phyloP scores from a whole-genome alignment of 1,140 invertebrate species.

The Caenorhabditis brenneri region DNA sequence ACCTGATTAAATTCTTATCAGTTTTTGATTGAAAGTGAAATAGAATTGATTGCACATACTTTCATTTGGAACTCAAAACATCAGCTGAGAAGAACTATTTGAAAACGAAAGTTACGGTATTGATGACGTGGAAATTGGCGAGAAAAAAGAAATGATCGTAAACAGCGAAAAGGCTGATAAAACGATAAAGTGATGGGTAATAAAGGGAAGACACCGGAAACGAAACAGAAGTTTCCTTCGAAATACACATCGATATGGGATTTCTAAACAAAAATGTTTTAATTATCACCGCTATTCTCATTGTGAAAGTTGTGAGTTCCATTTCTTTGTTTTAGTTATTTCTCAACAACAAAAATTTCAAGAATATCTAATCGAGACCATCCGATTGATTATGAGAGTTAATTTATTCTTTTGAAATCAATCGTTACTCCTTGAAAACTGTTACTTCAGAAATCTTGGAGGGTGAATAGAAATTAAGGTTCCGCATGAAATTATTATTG shows the following conservation, averaged over 20 bases:
- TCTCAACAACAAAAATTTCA: no score
- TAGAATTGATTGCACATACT: constrained; percentile 7
- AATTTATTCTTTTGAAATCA: no score
- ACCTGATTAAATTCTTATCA: constrained; percentile 7
- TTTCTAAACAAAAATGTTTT: neutral
- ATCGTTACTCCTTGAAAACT: no score
- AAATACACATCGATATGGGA: neutral
- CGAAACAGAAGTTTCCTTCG: neutral
- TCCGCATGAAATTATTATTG: no score
- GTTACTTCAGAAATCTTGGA: no score
- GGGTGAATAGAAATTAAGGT: no score
- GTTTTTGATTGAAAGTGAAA: neutral
- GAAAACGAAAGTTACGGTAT: neutral
- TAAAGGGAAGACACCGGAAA: neutral
- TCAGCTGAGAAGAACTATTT: neutral
- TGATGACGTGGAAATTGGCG: neutral
- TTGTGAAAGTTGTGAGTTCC: no score
- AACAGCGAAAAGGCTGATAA: neutral
- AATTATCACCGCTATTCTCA: neutral
- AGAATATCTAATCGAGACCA: no score
- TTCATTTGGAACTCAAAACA: neutral
- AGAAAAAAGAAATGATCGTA: neutral
- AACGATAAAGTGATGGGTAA: neutral
- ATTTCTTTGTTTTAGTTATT: no score
- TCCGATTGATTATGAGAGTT: no score